These are phyloP conservation scores for Argyrosomus regius DNA, from an alignment of 2,797 vertebrate species.

Conservation along the genomic window DNA sequence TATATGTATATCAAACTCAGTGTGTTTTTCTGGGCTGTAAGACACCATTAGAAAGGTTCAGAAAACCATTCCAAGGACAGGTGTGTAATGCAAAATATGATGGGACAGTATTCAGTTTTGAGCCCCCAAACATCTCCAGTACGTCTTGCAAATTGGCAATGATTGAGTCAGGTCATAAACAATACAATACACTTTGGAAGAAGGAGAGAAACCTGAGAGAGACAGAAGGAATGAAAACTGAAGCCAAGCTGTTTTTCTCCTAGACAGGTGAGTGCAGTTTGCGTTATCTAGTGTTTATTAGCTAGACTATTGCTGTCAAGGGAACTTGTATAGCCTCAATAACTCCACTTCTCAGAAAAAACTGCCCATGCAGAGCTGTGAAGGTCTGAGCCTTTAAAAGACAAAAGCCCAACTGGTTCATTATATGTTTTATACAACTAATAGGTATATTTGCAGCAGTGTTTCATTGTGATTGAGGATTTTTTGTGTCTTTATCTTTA, in stretches of 20 bases:
- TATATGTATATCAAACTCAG: not conserved
- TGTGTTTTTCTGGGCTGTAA: constrained; percentile 19
- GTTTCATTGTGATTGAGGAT: not conserved
- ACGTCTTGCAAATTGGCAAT: constrained; percentile 34
- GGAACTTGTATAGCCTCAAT: constrained; percentile 40
- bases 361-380: constrained; percentile 3
- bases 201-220: constrained; percentile 19
- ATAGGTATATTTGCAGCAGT: not conserved
- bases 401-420: constrained; percentile 20
- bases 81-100: constrained; percentile 43
- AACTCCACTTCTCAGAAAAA: constrained; percentile 37
- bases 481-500: constrained; percentile 2
- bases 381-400: constrained; percentile 26
- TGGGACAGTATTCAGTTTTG: constrained; percentile 8
- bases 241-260: constrained; percentile 52
- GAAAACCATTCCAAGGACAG: constrained; percentile 22
- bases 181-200: constrained; percentile 2
- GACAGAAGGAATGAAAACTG: constrained; percentile 37
- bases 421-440: constrained; percentile 17
- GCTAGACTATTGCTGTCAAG: constrained; percentile 52
- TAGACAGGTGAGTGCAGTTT: constrained; percentile 58
- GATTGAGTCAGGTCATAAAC: constrained; percentile 46
- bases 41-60: not conserved
- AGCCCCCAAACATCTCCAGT: constrained; percentile 13
- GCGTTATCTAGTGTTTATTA: constrained; percentile 64